These are phyloP conservation scores for Clamator glandarius DNA, from an alignment of 2,797 vertebrate species.

Conservation along the genomic window DNA sequence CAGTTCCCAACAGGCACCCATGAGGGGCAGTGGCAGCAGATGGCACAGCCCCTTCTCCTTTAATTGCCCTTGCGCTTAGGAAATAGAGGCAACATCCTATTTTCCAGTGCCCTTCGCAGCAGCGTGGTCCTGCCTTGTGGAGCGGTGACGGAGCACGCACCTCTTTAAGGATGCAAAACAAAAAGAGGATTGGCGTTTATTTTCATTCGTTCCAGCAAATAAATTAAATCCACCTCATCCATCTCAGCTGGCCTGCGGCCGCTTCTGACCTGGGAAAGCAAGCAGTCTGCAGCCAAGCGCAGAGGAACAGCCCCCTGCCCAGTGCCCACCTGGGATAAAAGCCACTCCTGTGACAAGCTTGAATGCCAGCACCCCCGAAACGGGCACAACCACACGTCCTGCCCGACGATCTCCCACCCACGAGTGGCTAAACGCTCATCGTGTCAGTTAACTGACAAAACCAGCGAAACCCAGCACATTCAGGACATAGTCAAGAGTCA, in stretches of 20 bases:
- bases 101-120: background rate
- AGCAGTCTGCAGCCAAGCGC: rapidly evolving
- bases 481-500: background rate
- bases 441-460: background rate
- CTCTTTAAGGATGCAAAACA: background rate
- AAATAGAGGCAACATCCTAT: background rate
- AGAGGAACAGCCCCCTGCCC: background rate
- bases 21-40: background rate
- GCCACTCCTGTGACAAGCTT: background rate
- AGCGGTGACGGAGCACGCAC: rapidly evolving
- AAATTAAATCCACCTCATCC: background rate
- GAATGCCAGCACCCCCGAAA: background rate
- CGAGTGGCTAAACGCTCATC: rapidly evolving
- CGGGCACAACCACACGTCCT: rapidly evolving
- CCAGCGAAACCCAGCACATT: background rate
- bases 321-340: background rate
- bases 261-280: background rate
- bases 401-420: background rate
- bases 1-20: background rate
- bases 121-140: rapidly evolving
- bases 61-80: background rate
- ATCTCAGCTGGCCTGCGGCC: background rate
- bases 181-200: background rate
- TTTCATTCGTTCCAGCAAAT: background rate
- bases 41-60: background rate